A percentile compares a stretch with the other conserved stretches of the same genome.
Evolutionary conservation across 2,888 invertebrate species (phyloP).

Genomic region (Kryphioiulus occultus): DNA sequence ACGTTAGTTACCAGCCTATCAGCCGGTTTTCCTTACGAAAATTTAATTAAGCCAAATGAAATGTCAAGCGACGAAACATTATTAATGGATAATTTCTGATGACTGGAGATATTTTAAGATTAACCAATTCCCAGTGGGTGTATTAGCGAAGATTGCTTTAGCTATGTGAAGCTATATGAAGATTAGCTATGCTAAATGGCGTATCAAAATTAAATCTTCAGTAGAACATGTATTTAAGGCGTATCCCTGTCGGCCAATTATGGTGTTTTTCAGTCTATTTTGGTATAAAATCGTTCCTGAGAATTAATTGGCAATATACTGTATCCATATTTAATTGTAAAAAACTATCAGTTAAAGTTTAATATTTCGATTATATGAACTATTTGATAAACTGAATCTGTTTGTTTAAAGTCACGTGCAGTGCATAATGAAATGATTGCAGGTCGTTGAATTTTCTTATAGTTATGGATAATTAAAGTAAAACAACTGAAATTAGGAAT

Average conservation of each 20-base stretch:
- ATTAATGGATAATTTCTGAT: neutral
- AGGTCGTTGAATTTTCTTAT: too few species aligned
- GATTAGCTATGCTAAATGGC: neutral
- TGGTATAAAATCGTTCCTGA: neutral
- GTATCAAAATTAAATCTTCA: neutral
- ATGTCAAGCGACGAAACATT: neutral
- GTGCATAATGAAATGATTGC: too few species aligned
- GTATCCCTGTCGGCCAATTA: neutral
- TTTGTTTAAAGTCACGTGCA: too few species aligned
- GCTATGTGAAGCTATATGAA: neutral
- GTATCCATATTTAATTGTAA: too few species aligned
- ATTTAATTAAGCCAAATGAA: neutral
- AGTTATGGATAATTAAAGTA: too few species aligned
- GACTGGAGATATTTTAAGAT: neutral
- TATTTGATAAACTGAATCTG: too few species aligned
- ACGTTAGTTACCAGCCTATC: neutral
- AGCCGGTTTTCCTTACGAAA: neutral
- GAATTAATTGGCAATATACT: too few species aligned
- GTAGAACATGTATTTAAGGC: neutral
- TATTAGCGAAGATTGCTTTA: neutral
- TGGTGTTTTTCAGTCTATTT: neutral
- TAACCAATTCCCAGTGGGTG: neutral
- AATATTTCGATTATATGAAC: too few species aligned
- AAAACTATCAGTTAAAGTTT: too few species aligned
- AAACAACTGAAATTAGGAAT: too few species aligned